Conservation (phyloP, 1,140 invertebrate species). For the Chlorops oryzae region DNA sequence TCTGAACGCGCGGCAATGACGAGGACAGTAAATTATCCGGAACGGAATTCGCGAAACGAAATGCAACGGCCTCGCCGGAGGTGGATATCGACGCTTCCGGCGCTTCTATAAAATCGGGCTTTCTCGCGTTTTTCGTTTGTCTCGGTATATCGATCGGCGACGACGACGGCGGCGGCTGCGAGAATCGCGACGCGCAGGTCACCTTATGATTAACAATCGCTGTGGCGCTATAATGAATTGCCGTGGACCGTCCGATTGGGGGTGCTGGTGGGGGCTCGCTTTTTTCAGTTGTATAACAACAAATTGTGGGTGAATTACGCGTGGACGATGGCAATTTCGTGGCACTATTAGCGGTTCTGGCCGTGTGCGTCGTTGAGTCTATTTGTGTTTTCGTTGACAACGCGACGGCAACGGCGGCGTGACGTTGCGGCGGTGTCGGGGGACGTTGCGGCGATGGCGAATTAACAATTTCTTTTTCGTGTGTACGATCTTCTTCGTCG, state of each 20-base stretch:
- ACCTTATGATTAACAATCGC: not conserved
- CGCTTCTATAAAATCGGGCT: not conserved
- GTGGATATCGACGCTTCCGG: not conserved
- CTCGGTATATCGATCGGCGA: constrained; percentile 3
- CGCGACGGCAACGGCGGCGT: constrained; percentile 1
- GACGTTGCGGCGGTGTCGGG: constrained; percentile 17
- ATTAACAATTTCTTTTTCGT: constrained; percentile 34
- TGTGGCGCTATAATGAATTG: not conserved
- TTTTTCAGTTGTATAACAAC: constrained; percentile 43
- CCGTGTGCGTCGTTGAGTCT: too few species aligned
- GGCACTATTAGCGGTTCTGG: too few species aligned
- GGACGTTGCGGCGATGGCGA: constrained; percentile 14
- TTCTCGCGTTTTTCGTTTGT: too few species aligned
- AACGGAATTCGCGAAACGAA: not conserved
- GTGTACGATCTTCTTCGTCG: constrained; percentile 32
- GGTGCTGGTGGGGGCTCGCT: constrained; percentile 15
- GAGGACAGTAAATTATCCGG: constrained; percentile 2
- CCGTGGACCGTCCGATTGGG: too few species aligned
- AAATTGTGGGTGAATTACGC: constrained; percentile 31
- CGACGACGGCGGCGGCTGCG: not conserved
- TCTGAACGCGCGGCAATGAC: constrained; percentile 11
- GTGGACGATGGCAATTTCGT: not conserved
- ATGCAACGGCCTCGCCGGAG: too few species aligned
- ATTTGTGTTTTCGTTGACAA: constrained; percentile 1
- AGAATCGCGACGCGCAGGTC: not conserved